Evolutionary conservation across 2,888 invertebrate species (phyloP).

Genomic region (Pheosia tremula): DNA sequence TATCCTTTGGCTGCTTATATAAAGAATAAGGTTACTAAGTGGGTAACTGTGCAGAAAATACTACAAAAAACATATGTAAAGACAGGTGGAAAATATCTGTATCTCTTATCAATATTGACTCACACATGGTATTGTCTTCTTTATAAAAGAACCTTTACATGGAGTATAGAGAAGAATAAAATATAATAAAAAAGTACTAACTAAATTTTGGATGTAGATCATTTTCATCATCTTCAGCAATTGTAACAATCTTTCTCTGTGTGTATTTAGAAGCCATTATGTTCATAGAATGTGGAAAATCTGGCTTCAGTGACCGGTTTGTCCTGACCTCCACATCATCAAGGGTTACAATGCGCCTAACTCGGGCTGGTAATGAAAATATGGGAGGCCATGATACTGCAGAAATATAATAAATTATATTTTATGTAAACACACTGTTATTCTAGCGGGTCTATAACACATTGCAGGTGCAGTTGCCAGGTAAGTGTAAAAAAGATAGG

Average conservation of each 20-base stretch:
- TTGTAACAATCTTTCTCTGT: slow-evolving; percentile 70
- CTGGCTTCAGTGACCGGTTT: slow-evolving; percentile 55
- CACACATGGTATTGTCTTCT: background rate
- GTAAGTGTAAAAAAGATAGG: no score
- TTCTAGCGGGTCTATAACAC: no score
- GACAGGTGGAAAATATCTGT: no score
- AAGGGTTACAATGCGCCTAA: slow-evolving; percentile 62
- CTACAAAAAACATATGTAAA: no score
- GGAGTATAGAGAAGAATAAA: no score
- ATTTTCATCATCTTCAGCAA: slow-evolving; percentile 66
- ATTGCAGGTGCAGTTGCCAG: no score
- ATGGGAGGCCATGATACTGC: slow-evolving; percentile 58
- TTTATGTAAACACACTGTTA: background rate
- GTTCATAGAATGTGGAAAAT: slow-evolving; percentile 34
- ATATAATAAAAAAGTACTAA: slow-evolving; percentile 43
- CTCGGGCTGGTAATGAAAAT: slow-evolving; percentile 54
- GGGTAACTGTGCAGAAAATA: no score
- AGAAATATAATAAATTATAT: slow-evolving; percentile 19
- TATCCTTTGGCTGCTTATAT: no score
- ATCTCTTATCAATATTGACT: no score
- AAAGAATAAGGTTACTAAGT: no score
- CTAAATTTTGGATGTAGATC: slow-evolving; percentile 58
- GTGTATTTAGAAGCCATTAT: slow-evolving; percentile 46
- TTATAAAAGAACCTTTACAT: no score
- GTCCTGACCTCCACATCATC: slow-evolving; percentile 52